A percentile compares a stretch with the other conserved stretches of the same genome.
These are phyloP conservation scores for Lordiphosa mommai DNA, from an alignment of 1,140 invertebrate species.

Conservation along the genomic window DNA sequence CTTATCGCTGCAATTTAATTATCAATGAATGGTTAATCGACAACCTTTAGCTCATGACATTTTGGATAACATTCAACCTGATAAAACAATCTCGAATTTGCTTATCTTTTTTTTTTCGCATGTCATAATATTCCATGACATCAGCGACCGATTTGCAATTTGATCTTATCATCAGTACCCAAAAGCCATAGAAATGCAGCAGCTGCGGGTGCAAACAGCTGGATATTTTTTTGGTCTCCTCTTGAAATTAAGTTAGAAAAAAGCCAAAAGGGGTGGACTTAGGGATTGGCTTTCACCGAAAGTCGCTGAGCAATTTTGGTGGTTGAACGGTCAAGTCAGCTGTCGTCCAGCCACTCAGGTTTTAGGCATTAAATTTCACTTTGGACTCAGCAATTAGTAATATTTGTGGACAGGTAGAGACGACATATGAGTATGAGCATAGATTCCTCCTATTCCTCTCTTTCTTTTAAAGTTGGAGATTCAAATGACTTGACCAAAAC, in stretches of 20 bases:
- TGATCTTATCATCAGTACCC: slow-evolving; percentile 50
- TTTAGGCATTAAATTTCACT: slow-evolving; percentile 66
- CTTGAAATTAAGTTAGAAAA: slow-evolving; percentile 29
- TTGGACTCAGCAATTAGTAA: slow-evolving; percentile 32
- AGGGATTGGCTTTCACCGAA: slow-evolving; percentile 23
- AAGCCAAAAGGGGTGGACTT: slow-evolving; percentile 4
- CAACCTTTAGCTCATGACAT: too few species aligned
- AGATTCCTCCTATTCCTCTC: not conserved
- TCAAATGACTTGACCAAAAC: slow-evolving; percentile 3
- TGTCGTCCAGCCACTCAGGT: slow-evolving; percentile 13
- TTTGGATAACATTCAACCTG: too few species aligned
- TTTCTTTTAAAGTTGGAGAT: slow-evolving; percentile 6
- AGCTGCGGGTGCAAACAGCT: slow-evolving; percentile 41
- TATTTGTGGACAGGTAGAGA: slow-evolving; percentile 41
- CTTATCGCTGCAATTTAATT: too few species aligned
- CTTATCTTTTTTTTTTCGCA: slow-evolving; percentile 6
- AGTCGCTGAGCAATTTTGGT: slow-evolving; percentile 9
- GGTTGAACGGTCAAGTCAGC: slow-evolving; percentile 34
- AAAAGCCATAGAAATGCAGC: slow-evolving; percentile 50
- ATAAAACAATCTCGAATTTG: too few species aligned
- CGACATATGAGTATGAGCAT: slow-evolving; percentile 11
- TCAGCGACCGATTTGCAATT: slow-evolving; percentile 34
- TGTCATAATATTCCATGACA: slow-evolving; percentile 59
- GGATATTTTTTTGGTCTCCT: slow-evolving; percentile 34
- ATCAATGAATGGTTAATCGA: too few species aligned